These are phyloP conservation scores for Drosophila novamexicana DNA, from an alignment of 1,140 invertebrate species.

Conservation along the genomic window DNA sequence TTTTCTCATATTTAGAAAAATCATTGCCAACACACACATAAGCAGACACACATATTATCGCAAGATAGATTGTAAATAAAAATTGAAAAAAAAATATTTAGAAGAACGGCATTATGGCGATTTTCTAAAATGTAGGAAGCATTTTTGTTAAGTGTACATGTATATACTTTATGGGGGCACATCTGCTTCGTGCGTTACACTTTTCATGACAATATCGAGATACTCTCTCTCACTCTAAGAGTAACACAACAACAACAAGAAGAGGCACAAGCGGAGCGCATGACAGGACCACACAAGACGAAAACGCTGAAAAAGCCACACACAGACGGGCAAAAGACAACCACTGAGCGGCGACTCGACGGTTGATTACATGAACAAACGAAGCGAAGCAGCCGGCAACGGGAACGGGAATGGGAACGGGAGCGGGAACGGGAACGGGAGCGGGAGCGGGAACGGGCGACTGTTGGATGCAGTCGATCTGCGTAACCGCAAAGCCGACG, in stretches of 20 bases:
- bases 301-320: constrained; percentile 70
- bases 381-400: constrained; percentile 54
- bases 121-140: too few relatives aligned
- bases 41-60: too few relatives aligned
- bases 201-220: too few relatives aligned
- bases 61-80: too few relatives aligned
- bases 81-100: too few relatives aligned
- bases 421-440: constrained; percentile 13
- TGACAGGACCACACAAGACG: constrained; percentile 79
- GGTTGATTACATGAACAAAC: constrained; percentile 79
- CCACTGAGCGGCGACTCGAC: constrained; percentile 57
- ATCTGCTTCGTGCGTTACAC: too few relatives aligned
- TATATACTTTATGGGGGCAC: too few relatives aligned
- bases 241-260: constrained; percentile 43
- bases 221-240: too few relatives aligned
- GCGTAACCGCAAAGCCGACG: constrained; percentile 76
- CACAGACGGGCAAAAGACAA: constrained; percentile 45
- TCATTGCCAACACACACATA: too few relatives aligned
- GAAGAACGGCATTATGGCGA: too few relatives aligned
- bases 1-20: too few relatives aligned
- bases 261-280: constrained; percentile 46
- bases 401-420: constrained; percentile 8
- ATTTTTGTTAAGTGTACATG: too few relatives aligned
- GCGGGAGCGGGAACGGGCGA: constrained; percentile 13
- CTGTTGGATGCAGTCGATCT: constrained; percentile 37